These are phyloP conservation scores for Spilogale gracilis DNA, from an alignment of 2,113 vertebrate genomes.

Conservation along the genomic window DNA sequence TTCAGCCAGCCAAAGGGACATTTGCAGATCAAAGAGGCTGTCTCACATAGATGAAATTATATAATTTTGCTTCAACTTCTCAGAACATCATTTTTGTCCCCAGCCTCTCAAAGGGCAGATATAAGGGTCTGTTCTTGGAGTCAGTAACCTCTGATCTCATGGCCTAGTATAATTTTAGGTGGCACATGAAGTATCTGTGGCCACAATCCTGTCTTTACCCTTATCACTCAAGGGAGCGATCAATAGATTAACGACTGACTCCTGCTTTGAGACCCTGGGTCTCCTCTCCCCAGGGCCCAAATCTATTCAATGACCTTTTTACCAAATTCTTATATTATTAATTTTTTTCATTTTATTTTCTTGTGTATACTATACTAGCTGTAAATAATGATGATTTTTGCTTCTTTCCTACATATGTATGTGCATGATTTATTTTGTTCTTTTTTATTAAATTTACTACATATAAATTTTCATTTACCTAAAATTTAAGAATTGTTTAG, in stretches of 20 bases:
- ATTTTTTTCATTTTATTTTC: neutral
- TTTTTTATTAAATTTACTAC: neutral
- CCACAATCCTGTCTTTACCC: neutral
- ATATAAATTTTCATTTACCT: neutral
- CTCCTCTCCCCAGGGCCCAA: neutral
- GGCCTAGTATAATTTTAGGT: neutral
- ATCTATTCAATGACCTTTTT: neutral
- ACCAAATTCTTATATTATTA: neutral
- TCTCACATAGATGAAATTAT: neutral
- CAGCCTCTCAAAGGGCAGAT: neutral
- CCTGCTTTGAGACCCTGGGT: neutral
- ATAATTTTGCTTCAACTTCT: neutral
- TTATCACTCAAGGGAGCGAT: neutral
- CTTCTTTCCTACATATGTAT: neutral
- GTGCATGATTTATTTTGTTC: neutral
- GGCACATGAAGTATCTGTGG: neutral
- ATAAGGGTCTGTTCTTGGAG: neutral
- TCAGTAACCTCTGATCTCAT: neutral
- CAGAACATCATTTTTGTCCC: neutral
- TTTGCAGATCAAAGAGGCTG: neutral
- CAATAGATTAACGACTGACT: neutral
- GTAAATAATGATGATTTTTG: neutral
- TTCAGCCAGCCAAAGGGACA: neutral
- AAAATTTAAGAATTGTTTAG: conserved; percentile 3
- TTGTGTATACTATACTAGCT: neutral